A percentile compares a stretch with the other conserved stretches of the same genome.
Conservation (phyloP, 2,888 invertebrate genomes). For the Drosophila colorata region DNA sequence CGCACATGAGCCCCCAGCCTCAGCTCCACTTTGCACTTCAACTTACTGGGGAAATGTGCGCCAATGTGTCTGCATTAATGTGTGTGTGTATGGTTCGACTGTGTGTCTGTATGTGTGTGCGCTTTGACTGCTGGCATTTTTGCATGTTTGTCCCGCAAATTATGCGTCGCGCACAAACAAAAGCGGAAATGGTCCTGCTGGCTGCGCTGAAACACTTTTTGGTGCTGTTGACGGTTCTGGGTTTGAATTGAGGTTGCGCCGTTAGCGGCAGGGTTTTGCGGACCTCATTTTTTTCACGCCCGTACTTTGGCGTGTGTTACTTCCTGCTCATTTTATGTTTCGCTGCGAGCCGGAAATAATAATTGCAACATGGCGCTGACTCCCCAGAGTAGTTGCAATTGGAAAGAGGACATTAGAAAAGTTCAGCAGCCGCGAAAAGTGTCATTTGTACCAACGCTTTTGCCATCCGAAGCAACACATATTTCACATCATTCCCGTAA, state of each 20-base stretch:
- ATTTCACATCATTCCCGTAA: constrained; percentile 11
- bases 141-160: constrained; percentile 79
- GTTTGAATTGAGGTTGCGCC: constrained; percentile 41
- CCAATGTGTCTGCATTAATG: constrained; percentile 58
- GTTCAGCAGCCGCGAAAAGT: constrained; percentile 50
- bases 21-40: constrained; percentile 70
- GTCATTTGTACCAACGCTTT: constrained; percentile 29
- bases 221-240: constrained; percentile 48
- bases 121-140: constrained; percentile 73
- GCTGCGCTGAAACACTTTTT: constrained; percentile 49
- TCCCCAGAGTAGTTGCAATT: constrained; percentile 40
- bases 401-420: constrained; percentile 58
- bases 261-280: constrained; percentile 13
- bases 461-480: constrained; percentile 5
- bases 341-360: constrained; percentile 77
- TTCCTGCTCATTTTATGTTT: constrained; percentile 79
- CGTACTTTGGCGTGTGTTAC: constrained; percentile 50
- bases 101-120: constrained; percentile 13
- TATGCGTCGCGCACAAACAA: constrained; percentile 79
- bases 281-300: constrained; percentile 44
- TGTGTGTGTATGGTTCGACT: constrained; percentile 7
- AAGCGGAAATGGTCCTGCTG: constrained; percentile 64
- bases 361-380: constrained; percentile 75
- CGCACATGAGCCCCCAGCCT: constrained; percentile 50
- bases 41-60: constrained; percentile 62